A percentile compares a stretch with the other conserved stretches of the same genome.
Conservation (phyloP, 2,797 vertebrate genomes). For the Scarus forsteni region DNA sequence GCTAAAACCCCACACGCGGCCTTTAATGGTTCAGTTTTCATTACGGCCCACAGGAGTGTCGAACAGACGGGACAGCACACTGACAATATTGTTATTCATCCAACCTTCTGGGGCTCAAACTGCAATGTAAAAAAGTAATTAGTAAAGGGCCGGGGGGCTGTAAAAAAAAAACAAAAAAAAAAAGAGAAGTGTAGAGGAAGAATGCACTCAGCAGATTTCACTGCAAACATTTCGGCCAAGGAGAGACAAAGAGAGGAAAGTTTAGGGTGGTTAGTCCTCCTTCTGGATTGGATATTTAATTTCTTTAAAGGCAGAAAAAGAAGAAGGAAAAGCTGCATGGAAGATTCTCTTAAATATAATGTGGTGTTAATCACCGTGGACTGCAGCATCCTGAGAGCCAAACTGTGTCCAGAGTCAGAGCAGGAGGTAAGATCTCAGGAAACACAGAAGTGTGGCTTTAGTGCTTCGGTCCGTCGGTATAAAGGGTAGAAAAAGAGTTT, state of each 20-base stretch:
- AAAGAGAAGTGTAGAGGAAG: background rate
- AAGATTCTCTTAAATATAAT: too few species aligned
- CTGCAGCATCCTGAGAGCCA: too few species aligned
- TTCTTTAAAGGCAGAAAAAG: too few species aligned
- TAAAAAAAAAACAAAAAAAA: constrained; percentile 3
- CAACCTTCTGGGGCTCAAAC: constrained; percentile 6
- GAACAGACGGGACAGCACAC: constrained; percentile 7
- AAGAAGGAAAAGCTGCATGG: background rate
- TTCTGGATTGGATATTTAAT: too few species aligned
- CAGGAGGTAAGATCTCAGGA: too few species aligned
- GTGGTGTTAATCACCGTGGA: too few species aligned
- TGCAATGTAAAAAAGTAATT: constrained; percentile 24
- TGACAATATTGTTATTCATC: constrained; percentile 11
- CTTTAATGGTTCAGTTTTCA: constrained; percentile 14
- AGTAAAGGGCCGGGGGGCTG: constrained; percentile 13
- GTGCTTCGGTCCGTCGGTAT: too few species aligned
- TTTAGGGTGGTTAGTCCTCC: background rate
- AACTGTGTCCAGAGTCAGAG: too few species aligned
- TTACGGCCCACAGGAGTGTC: constrained; percentile 4
- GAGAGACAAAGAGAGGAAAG: background rate
- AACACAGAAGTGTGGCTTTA: too few species aligned
- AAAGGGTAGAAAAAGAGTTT: too few species aligned
- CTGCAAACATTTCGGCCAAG: constrained; percentile 4
- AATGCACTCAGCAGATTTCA: constrained; percentile 21
- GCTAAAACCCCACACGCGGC: background rate